Base-by-base conservation (phyloP, 1,140 invertebrate genomes). In the Glossosoma conforme region DNA sequence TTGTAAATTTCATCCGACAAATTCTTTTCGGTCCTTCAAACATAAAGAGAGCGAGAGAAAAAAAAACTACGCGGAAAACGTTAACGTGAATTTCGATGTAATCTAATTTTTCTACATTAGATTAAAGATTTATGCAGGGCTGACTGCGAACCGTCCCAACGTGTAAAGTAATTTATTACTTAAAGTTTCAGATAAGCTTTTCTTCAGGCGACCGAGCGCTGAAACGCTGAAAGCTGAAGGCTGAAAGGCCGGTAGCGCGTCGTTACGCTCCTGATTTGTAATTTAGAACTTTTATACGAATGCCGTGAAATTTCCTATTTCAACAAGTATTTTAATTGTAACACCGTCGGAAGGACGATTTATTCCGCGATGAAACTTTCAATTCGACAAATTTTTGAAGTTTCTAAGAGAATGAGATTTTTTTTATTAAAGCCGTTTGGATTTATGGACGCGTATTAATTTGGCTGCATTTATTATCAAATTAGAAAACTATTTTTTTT, bases 91-190 rank as follows among this genome's bases (percentile, higher is more conserved):
- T 52, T 52, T 40, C 18, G 43, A 33, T 30, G 41, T 52, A 52
- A 52, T 44, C 50, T 52, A 57, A 57, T 57, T 52, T 52, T 57
- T 47, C 54, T 48, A 57, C 45, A 56, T 48, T 45, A 56, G 54
- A 56, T 56, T 56, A 56, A 56, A 56, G 54, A 56, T 56, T 56
- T 56, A 56, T 40, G 47, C 47, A 20, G 15, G 47, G 50, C 48
- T 51, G 40, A 24, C 41, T 35, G 33, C 38, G 36, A 22, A 20
- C 35, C 37, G 18, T 49, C 37, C 44, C 55, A 52, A 35, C 49
- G 49, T 53, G 45, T 25, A 41, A 46, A 53, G 46, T 58, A 58
- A 58, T 58, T 58, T 58, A 58, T 58, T 49, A 42, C 41, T 18
- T n/a, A 48, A 51, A 58, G 38, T 52, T 57, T 57, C 45, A 48